Evolutionary conservation across 2,888 invertebrate species (phyloP).

Genomic region (Cantharis flavilabris): DNA sequence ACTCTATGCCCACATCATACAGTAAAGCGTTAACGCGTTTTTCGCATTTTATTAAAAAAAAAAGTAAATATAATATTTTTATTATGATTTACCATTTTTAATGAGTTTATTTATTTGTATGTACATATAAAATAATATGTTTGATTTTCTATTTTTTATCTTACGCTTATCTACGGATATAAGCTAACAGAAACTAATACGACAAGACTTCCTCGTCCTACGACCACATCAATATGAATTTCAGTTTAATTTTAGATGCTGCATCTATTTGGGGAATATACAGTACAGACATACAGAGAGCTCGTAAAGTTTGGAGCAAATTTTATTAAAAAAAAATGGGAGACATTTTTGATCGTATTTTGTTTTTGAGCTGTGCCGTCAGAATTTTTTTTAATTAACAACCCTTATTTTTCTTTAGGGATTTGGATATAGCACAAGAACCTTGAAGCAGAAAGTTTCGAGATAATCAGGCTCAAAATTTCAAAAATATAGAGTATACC

Average conservation of each 20-base stretch:
- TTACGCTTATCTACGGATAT: neutral
- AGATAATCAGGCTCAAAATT: too few relatives aligned
- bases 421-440: too few relatives aligned
- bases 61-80: neutral
- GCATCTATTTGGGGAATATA: constrained; percentile 40
- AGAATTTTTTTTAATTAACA: too few relatives aligned
- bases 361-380: too few relatives aligned
- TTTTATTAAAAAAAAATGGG: too few relatives aligned
- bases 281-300: constrained; percentile 21
- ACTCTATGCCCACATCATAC: neutral
- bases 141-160: neutral
- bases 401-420: too few relatives aligned
- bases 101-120: neutral
- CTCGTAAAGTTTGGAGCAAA: too few relatives aligned
- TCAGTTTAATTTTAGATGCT: constrained; percentile 43
- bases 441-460: too few relatives aligned
- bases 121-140: neutral
- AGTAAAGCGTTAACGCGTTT: neutral
- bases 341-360: too few relatives aligned
- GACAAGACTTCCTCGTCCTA: constrained; percentile 33
- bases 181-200: neutral
- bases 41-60: neutral
- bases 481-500: too few relatives aligned
- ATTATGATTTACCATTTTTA: neutral
- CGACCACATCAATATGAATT: constrained; percentile 42